Evolutionary conservation across 2,113 vertebrate genomes (phyloP), one percentile per base, ranked within the genome.

Genomic region (Apaloderma vittatum): DNA sequence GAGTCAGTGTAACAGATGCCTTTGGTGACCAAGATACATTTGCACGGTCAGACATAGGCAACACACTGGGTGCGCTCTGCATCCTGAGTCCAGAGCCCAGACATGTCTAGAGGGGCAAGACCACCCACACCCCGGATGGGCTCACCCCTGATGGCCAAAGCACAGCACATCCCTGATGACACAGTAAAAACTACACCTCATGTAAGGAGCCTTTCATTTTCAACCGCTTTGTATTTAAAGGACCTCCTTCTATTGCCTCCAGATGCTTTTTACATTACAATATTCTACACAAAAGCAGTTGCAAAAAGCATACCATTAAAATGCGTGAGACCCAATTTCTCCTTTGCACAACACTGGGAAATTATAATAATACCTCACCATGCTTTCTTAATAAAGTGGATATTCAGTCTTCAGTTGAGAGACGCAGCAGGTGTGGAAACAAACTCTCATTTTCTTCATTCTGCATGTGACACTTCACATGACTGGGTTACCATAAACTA

Each of bases 151-250:
- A 13, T n/a, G 26, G 67, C 30, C 37, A 40, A 40, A 40, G 37
- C 37, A 40, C 37, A 40, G 37, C 37, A 40, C 37, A 40, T 11
- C 8, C 34, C 2, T 6, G 10, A 37, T 59, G 57, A n/a, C 61
- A 59, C 37, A 85, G 62, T 36, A 52, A 62, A 83, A 90, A 23
- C 65, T 74, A 27, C 1, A 0, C 27, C 32, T 86, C 72, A 8
- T 11, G 2, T 46, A 78, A 67, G 27, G 29, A 93, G 30, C 45
- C 24, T 78, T 81, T 77, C 32, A 86, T 81, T 93, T 90, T 49
- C 45, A 54, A 40, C n/a, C 48, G 26, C 19, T 52, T 88, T 77
- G 15, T 57, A 54, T 78, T 92, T 87, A 48, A 91, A 94, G 15
- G 5, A 3, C 15, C 37, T 87, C n/a, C 36, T 90, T 52, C 55